A percentile compares a stretch with the other conserved stretches of the same genome.
Conservation (phyloP, 2,113 vertebrate genomes). For the Heteronetta atricapilla region DNA sequence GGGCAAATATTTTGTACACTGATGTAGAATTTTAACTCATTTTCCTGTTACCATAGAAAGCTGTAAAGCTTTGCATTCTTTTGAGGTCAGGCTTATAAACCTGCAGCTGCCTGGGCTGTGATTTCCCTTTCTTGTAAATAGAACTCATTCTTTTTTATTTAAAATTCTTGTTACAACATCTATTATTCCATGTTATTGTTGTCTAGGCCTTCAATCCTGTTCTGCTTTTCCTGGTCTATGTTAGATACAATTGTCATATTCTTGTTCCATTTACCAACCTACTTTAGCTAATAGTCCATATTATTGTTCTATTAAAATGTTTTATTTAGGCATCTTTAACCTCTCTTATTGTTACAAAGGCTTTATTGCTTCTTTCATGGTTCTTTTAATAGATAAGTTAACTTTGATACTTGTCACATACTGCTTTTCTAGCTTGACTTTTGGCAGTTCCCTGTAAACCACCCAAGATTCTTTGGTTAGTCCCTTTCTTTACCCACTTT, state of each 20-base stretch:
- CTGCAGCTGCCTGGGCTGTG: neutral
- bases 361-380: neutral
- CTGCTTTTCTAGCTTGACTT: neutral
- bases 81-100: neutral
- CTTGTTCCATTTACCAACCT: neutral
- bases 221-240: neutral
- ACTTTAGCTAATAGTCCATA: neutral
- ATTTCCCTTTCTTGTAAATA: neutral
- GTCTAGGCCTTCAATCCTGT: neutral
- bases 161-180: neutral
- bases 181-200: neutral
- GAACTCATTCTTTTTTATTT: neutral
- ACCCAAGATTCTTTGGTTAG: neutral
- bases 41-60: neutral
- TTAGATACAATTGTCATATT: neutral
- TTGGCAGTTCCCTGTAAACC: neutral
- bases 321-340: neutral
- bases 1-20: neutral
- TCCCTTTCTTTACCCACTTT: neutral
- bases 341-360: neutral
- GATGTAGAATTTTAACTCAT: neutral
- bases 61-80: neutral
- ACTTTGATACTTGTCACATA: neutral
- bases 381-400: neutral
- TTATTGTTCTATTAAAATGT: neutral